Percentiles rank a stretch among this genome's conserved stretches.
Conservation (phyloP, 2,797 vertebrate species). For the Australoheros facetus region DNA sequence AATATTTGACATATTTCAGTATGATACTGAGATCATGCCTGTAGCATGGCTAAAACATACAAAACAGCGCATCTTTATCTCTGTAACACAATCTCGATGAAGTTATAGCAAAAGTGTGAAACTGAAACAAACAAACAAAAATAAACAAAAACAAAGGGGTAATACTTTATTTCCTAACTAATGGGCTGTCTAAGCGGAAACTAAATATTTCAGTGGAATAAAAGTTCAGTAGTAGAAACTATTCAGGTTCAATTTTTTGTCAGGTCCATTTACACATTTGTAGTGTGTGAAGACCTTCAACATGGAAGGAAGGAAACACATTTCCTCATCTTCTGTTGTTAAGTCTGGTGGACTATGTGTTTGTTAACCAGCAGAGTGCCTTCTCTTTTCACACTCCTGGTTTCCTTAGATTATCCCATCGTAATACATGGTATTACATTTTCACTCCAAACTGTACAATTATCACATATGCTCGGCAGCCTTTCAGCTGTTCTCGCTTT, state of each 20-base stretch:
- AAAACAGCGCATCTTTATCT: neutral
- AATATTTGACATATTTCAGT: neutral
- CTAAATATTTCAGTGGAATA: neutral
- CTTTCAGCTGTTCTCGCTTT: conserved; percentile 2
- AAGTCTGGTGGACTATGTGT: conserved; percentile 13
- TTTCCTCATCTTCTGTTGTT: conserved; percentile 46
- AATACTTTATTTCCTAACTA: neutral
- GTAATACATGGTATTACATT: neutral
- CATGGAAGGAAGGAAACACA: conserved; percentile 14
- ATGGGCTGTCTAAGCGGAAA: neutral
- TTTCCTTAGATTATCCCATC: conserved; percentile 5
- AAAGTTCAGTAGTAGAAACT: neutral
- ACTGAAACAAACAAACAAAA: neutral
- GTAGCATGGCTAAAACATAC: neutral
- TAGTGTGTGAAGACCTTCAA: neutral
- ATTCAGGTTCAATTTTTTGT: neutral
- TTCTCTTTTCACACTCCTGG: neutral
- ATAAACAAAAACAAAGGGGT: too few species aligned
- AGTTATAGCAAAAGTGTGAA: neutral
- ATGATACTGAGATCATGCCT: neutral
- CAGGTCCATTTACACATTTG: neutral
- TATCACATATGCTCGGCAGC: neutral
- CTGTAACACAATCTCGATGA: neutral
- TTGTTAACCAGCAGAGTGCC: conserved; percentile 17
- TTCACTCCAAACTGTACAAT: conserved; percentile 7